A percentile compares a stretch with the other conserved stretches of the same genome.
These are phyloP conservation scores for Sylvia atricapilla DNA, from an alignment of 2,113 vertebrate genomes.

Conservation along the genomic window DNA sequence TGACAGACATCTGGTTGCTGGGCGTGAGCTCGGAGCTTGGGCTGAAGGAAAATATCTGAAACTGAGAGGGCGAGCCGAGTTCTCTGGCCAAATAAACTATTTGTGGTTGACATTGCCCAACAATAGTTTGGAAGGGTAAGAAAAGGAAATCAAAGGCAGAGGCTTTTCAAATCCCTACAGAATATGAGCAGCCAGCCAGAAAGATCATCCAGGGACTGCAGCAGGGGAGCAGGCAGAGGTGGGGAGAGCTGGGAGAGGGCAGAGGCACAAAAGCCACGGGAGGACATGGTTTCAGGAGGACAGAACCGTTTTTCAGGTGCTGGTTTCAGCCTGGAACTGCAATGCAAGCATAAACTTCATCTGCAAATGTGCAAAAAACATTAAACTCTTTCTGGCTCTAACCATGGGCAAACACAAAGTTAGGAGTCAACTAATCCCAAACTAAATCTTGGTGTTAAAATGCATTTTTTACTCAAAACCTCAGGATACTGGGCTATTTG, in stretches of 20 bases:
- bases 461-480: neutral
- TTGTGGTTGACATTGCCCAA: slow-evolving; percentile 10
- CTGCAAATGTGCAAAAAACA: neutral
- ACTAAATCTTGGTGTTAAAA: neutral
- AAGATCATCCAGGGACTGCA: neutral
- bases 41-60: neutral
- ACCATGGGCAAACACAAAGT: neutral
- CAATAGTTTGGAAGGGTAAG: slow-evolving; percentile 8
- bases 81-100: neutral
- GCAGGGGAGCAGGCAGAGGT: neutral
- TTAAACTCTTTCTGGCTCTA: neutral
- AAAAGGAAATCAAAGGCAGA: slow-evolving; percentile 10
- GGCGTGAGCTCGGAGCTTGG: neutral
- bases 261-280: neutral
- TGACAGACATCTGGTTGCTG: neutral
- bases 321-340: neutral
- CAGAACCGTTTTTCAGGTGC: neutral
- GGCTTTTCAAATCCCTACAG: neutral
- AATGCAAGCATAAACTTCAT: neutral
- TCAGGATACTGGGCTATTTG: neutral
- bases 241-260: neutral
- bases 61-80: neutral
- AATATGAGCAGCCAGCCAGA: neutral
- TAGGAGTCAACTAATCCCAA: neutral
- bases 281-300: accelerated